Percentiles rank a stretch among this genome's conserved stretches.
Evolutionary conservation across 1,140 invertebrate species (phyloP).

Genomic region (Magallana angulata): DNA sequence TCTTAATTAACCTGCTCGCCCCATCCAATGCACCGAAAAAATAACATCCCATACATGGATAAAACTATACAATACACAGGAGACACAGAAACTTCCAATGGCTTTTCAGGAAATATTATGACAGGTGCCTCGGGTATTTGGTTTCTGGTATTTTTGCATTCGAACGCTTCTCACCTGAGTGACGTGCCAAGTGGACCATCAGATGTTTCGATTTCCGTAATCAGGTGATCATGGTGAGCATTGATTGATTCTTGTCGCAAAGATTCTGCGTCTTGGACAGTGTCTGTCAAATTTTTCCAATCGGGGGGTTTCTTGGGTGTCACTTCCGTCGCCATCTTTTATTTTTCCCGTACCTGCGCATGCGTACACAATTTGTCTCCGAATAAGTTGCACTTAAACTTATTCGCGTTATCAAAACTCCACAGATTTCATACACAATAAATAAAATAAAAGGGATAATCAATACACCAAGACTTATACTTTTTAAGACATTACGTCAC

Average conservation of each 20-base stretch:
- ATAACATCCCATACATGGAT: too few relatives aligned
- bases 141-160: too few relatives aligned
- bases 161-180: conserved; percentile 67
- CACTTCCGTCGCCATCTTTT: conserved; percentile 72
- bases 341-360: conserved; percentile 10
- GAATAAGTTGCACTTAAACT: background rate
- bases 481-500: too few relatives aligned
- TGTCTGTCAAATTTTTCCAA: conserved; percentile 71
- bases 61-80: too few relatives aligned
- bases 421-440: too few relatives aligned
- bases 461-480: too few relatives aligned
- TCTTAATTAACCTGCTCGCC: too few relatives aligned
- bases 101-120: too few relatives aligned
- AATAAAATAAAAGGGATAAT: too few relatives aligned
- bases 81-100: too few relatives aligned
- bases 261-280: conserved; percentile 73
- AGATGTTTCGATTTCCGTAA: conserved; percentile 79
- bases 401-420: background rate
- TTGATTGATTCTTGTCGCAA: conserved; percentile 74
- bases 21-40: too few relatives aligned
- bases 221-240: conserved; percentile 77
- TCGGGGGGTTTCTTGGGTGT: conserved; percentile 70
- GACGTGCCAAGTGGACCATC: conserved; percentile 78
- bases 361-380: background rate
- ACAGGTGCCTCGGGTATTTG: too few relatives aligned